These are phyloP conservation scores for Tinamus guttatus DNA, from an alignment of 2,113 vertebrate species.

Conservation along the genomic window DNA sequence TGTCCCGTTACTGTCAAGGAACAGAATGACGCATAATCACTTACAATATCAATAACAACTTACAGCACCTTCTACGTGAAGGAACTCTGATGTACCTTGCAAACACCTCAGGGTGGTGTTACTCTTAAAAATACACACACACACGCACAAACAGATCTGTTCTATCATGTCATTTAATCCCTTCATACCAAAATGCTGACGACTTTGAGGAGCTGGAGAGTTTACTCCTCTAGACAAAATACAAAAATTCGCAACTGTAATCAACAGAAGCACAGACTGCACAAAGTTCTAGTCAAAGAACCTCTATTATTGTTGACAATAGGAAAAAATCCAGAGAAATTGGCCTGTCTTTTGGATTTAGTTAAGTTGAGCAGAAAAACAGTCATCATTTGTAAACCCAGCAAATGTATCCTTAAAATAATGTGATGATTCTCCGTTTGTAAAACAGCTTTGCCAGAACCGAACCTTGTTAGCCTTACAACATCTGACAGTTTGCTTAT, in stretches of 20 bases:
- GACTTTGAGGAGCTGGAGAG: not conserved
- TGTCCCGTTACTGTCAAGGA: slow-evolving; percentile 40
- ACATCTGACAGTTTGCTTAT: not conserved
- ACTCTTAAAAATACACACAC: not conserved
- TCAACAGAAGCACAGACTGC: not conserved
- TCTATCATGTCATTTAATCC: not conserved
- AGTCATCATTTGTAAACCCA: not conserved
- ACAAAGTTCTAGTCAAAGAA: not conserved
- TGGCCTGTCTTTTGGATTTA: not conserved
- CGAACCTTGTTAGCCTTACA: not conserved
- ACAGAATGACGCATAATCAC: not conserved
- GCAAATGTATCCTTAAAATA: not conserved
- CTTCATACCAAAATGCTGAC: not conserved
- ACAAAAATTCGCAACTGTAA: not conserved
- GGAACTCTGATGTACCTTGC: slow-evolving; percentile 35
- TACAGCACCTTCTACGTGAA: slow-evolving; percentile 39
- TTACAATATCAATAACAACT: slow-evolving; percentile 1
- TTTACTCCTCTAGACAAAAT: not conserved
- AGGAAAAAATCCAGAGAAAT: not conserved
- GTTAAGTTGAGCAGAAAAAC: not conserved
- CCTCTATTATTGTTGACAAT: not conserved
- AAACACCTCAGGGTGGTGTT: not conserved
- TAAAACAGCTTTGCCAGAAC: not conserved
- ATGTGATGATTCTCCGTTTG: not conserved
- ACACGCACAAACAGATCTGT: not conserved